Percentiles rank a stretch among this genome's conserved stretches.
phyloP scores from a whole-genome alignment of 1,140 invertebrate species.

The Rhagoletis zephyria region DNA sequence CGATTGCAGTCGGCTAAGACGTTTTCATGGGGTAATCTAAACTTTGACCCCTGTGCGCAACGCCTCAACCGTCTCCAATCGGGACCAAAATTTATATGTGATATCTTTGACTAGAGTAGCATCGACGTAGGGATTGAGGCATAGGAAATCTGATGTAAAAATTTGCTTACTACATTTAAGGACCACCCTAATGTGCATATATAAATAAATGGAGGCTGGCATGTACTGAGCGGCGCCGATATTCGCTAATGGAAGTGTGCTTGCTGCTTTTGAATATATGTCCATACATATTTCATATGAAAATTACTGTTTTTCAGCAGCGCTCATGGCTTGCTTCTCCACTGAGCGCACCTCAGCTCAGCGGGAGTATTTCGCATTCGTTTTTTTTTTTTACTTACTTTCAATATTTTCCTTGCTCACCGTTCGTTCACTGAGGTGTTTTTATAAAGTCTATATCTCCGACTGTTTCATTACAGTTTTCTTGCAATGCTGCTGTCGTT shows the following conservation, averaged over 20 bases:
- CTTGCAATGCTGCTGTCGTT: constrained; percentile 23
- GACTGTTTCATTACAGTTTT: constrained; percentile 18
- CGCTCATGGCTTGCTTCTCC: not conserved
- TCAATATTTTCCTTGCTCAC: not conserved
- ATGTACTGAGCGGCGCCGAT: not conserved
- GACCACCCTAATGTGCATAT: too few species aligned
- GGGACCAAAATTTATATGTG: too few species aligned
- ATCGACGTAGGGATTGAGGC: too few species aligned
- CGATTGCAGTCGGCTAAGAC: too few species aligned
- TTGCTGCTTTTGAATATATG: too few species aligned
- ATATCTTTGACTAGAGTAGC: too few species aligned
- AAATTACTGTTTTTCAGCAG: not conserved
- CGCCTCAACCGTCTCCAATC: too few species aligned
- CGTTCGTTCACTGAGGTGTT: not conserved
- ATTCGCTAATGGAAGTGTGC: too few species aligned
- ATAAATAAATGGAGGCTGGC: not conserved
- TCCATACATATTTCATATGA: not conserved
- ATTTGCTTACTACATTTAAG: too few species aligned
- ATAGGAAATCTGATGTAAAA: too few species aligned
- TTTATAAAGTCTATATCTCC: not conserved
- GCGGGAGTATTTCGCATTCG: not conserved
- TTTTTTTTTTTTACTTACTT: not conserved
- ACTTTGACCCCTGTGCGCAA: too few species aligned
- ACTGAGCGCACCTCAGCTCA: not conserved
- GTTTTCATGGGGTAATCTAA: too few species aligned